Evolutionary conservation across 2,888 invertebrate species (phyloP).

Genomic region (Allophyes oxyacanthae): DNA sequence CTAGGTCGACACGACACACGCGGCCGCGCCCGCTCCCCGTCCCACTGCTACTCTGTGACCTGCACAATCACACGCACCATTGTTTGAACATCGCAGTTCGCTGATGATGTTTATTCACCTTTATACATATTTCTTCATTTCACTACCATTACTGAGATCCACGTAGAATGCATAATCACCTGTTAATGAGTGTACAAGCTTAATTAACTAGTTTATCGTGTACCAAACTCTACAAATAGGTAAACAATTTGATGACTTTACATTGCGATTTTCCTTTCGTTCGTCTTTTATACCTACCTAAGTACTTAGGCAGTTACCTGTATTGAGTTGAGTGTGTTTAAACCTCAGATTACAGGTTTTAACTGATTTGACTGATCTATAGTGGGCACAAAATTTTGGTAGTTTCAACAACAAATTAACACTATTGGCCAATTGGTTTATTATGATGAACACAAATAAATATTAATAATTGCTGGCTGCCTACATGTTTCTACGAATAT

Average conservation of each 20-base stretch:
- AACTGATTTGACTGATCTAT: conserved; percentile 13
- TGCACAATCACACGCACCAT: conserved; percentile 82
- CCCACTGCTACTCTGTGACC: conserved; percentile 55
- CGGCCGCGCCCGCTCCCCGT: conserved; percentile 57
- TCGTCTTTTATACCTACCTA: too few relatives aligned
- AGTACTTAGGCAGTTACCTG: too few relatives aligned
- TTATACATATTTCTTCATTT: conserved; percentile 73
- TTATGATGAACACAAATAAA: conserved; percentile 51
- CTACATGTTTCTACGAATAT: conserved; percentile 64
- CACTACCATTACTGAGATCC: conserved; percentile 42
- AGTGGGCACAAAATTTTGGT: conserved; percentile 20
- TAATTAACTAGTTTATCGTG: conserved; percentile 28
- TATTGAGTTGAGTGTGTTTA: conserved; percentile 6
- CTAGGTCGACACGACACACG: conserved; percentile 57
- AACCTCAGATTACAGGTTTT: too few relatives aligned
- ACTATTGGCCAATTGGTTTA: conserved; percentile 56
- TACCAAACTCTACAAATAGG: too few relatives aligned
- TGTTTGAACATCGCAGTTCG: conserved; percentile 79
- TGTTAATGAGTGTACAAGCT: conserved; percentile 19
- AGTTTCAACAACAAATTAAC: too few relatives aligned
- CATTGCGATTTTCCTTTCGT: too few relatives aligned
- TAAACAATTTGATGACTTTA: too few relatives aligned
- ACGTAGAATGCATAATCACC: conserved; percentile 47
- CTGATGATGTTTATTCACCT: conserved; percentile 85
- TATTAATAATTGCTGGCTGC: conserved; percentile 59